Evolutionary conservation across 1,140 invertebrate species (phyloP), one percentile per base, ranked within the genome.

Genomic region (Spodoptera frugiperda): DNA sequence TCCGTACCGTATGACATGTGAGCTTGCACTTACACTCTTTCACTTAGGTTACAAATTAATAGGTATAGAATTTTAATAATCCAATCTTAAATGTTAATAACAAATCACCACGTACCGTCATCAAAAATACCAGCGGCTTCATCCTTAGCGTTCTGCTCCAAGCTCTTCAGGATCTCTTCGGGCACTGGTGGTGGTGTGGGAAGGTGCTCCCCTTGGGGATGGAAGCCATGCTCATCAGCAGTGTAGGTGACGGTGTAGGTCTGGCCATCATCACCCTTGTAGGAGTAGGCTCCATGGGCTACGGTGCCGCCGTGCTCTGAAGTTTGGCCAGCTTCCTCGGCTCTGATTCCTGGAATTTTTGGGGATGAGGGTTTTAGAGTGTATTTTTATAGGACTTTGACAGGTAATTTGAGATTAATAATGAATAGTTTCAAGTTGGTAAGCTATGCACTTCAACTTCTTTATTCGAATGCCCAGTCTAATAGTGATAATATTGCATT

Each of bases 171-270:
- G 75, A 96, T 96, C 2, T 95, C 96, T 78, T 95, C 95, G 19
- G 96, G 95, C 51, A 96, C 95, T 21, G 96, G 96, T 0, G 96
- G 96, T 15, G 96, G 96, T 14, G 96, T 96, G 5, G 96, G 96
- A 1, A 96, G 85, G 87, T 96, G 95, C 14, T 93, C 95, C n/a
- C 96, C 95, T 79, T 95, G 87, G 84, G 95, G 70, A 86, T 91
- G 91, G 94, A 97, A 96, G 25, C 93, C 94, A 39, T 94, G 85
- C 77, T 94, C 94, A 75, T 95, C 94, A 83, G 94, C 94, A 11
- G 95, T 94, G 85, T 97, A 97, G 4, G 94, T 95, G 25, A 97
- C 93, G 5, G 95, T 94, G 81, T 96, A 83, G 81, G 82, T 79
- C 87, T 84, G 95, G 12, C 96, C 96, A 81, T 97, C 96, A 51